Evolutionary conservation across 2,797 vertebrate species (phyloP), one percentile per base, ranked within the genome.

Genomic region (Mus caroli): DNA sequence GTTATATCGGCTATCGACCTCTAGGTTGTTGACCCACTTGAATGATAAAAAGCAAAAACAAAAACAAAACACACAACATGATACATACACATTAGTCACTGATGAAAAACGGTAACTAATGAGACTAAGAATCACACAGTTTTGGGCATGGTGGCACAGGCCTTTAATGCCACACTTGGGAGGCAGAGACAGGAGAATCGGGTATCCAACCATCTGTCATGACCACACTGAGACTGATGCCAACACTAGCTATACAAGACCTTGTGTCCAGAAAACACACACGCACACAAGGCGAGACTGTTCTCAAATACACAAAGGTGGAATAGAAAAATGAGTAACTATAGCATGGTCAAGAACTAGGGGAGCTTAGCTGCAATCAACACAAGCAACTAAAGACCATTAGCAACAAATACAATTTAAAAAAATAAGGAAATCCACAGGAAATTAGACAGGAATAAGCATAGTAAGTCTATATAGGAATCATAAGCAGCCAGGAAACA

Each of bases 11-110:
- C 99, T 99, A 67, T 99, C 99, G 0, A 99, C 98, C 98, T 99
- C 99, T 88, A 99, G 97, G 93, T 99, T 99, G 98, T 99, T 99
- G 97, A 99, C 99, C 99, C 99, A 99, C 99, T 99, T 90, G 37
- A 95, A 97, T 97, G 96, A 50, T 91, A 96, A 96, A 52, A 90
- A 28, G 28, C 90, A 37, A 19, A 90, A 28, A 46, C 90, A 37
- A 19, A 58, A 6, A 60, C 22, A 60, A 24, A 58, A 60, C 80
- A 75, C 0, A 92, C 52, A 97, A 46, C 37, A 43, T 40, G 37
- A 26, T 3, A 1, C 34, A 94, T 50, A 73, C 1, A 92, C 0
- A 78, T 94, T 77, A 92, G 88, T 95, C 46, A 96, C 6, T 34
- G 43, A 76, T 0, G 76, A 82, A 71, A 28, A 40, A 15, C 8